Conservation (phyloP, 2,888 invertebrate species). For the Liodrosophila aerea region DNA sequence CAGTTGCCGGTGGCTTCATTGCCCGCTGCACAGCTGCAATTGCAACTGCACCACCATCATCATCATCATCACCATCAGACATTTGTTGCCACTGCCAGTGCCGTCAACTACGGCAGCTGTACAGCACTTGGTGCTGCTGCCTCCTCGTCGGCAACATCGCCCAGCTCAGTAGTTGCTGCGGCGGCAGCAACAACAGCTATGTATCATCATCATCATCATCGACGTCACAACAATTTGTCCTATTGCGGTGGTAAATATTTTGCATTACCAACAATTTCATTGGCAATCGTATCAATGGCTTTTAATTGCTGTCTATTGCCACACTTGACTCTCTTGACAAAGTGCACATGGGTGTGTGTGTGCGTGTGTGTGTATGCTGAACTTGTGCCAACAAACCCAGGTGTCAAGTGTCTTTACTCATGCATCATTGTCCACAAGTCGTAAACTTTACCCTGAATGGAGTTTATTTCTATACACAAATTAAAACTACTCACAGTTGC, state of each 20-base stretch:
- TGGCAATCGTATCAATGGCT: constrained; percentile 48
- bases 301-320: constrained; percentile 48
- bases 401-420: constrained; percentile 6
- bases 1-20: constrained; percentile 42
- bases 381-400: background rate
- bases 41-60: constrained; percentile 76
- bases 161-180: constrained; percentile 20
- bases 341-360: background rate
- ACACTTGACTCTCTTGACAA: constrained; percentile 2
- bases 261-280: constrained; percentile 27
- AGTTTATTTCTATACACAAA: no score
- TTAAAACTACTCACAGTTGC: no score
- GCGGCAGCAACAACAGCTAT: constrained; percentile 64
- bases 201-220: constrained; percentile 81
- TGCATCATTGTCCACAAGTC: no score
- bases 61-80: constrained; percentile 75
- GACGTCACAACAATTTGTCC: constrained; percentile 82
- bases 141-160: constrained; percentile 28
- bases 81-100: constrained; percentile 71
- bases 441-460: no score
- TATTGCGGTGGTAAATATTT: constrained; percentile 82
- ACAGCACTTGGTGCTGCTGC: constrained; percentile 38
- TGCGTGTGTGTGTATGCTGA: constrained; percentile 2
- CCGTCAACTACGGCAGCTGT: constrained; percentile 65
- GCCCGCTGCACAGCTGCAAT: constrained; percentile 65